Base-by-base conservation (phyloP, 2,888 invertebrate genomes). In the Perithous albicinctus region DNA sequence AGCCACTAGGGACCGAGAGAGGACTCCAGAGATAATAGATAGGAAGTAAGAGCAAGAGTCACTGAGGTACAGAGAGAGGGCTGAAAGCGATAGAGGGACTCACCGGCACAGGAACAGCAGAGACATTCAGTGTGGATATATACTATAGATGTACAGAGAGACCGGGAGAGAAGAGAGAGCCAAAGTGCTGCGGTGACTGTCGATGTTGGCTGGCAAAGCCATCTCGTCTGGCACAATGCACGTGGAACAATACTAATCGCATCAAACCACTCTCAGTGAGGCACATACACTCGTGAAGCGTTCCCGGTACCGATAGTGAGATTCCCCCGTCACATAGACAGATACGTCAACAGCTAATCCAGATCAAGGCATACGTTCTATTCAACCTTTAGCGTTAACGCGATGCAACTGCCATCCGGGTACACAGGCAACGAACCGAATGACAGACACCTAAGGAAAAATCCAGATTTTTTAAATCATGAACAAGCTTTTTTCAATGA, bases 211-310 rank as follows among this genome's bases (percentile, higher is more conserved):
- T 86, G 81, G 79, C 77, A 84, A 85, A 85, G 85, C 87, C 87
- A 87, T 88, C 87, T 87, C 86, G 86, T 87, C 86, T 85, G 76
- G 84, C 83, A 87, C 86, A 86, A 86, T 87, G 84, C 84, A 86
- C 84, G 85, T 86, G 83, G 86, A 87, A 89, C 88, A 89, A 89
- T 88, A 86, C 87, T 89, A 89, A 88, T 89, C 88, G 87, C 88
- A 89, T 89, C 87, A 89, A 85, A 87, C 86, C 86, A 82, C 86
- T 84, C 84, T 82, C 80, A 61, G 69, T 59, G 84, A 77, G 72
- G 72, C 77, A 84, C 82, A 69, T 85, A 81, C 74, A 85, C n/a
- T n/a, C 77, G 63, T 67, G 69, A 75, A 80, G 69, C 79, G 70
- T 70, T 64, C 69, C 59, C 66, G 83, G 70, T 79, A 51, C 81